Conservation (phyloP, 64 coral and sea anemone genomes). For the Pocillopora verrucosa region DNA sequence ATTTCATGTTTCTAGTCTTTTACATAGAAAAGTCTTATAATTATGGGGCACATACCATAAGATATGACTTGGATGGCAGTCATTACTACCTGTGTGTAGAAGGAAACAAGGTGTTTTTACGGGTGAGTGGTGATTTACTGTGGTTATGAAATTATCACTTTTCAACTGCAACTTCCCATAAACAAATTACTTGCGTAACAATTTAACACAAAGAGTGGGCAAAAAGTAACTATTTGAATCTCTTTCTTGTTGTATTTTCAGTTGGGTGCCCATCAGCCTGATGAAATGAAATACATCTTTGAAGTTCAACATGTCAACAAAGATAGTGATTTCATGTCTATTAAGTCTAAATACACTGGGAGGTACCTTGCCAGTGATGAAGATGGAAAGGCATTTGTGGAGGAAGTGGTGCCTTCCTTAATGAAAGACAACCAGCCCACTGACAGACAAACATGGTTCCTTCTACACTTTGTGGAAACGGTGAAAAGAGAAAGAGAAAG, state of each 20-base stretch:
- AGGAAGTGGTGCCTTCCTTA: too few species aligned
- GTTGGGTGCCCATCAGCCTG: not conserved
- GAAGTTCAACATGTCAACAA: not conserved
- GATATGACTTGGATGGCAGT: not conserved
- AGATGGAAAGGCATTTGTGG: not conserved
- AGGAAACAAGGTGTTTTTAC: not conserved
- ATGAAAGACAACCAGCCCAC: not conserved
- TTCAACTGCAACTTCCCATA: too few species aligned
- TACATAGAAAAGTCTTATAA: not conserved
- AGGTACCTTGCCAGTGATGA: not conserved
- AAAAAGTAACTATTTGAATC: too few species aligned
- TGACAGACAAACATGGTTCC: constrained; percentile 8
- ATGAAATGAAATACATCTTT: not conserved
- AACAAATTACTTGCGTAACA: too few species aligned
- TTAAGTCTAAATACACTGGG: not conserved
- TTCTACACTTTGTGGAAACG: too few species aligned
- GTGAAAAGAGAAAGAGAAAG: too few species aligned
- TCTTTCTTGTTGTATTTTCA: too few species aligned
- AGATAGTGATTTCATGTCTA: not conserved
- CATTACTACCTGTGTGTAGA: not conserved
- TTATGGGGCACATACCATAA: not conserved
- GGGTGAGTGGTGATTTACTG: not conserved
- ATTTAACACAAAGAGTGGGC: too few species aligned
- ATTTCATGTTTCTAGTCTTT: not conserved
- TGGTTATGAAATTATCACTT: too few species aligned